Evolutionary conservation across 2,113 vertebrate species (phyloP), one percentile per base, ranked within the genome.

Genomic region (Pao palembangensis): DNA sequence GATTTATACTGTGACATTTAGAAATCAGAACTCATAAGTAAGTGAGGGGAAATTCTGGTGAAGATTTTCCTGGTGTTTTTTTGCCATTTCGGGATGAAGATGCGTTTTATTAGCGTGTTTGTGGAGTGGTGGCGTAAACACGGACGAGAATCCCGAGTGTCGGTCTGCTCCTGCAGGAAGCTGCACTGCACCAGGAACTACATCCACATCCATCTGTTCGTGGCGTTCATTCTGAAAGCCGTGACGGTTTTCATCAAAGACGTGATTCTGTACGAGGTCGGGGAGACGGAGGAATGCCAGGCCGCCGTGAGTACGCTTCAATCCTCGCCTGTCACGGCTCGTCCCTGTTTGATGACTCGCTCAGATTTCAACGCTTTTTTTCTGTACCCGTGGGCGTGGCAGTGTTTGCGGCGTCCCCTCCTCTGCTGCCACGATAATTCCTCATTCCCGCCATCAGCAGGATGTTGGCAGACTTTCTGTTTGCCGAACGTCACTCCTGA

Each of bases 131-230:
- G 21, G 21, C 21, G 21, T 23, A 23, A 23, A 23, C 21, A 23
- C 3, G 3, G 21, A 23, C 21, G 21, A 31, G 25, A 28, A 28
- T 28, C 6, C 25, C 8, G 3, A 31, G 28, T 6, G 28, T 31
- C 62, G 53, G 31, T 3, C 58, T 57, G 41, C 14, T 74, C 41
- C 63, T 25, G 14, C 87, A 98, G 95, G 86, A 98, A 96, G 80
- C 90, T 98, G 13, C 94, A 94, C 83, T 98, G 96, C 64, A 98
- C 96, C 0, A 88, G 96, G 54, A 98, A 98, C 86, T 96, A 94
- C 78, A 98, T 98, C 80, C 96, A 97, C 74, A 94, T 94, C 87
- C 92, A 98, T 49, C 92, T 98, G 57, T 98, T 97, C 88, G 84
- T 93, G 76, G 96, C 96, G 42, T 96, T 98, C 81, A 94, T 96